phyloP scores from a whole-genome alignment of 1,140 invertebrate species.

The Polypedilum vanderplanki region DNA sequence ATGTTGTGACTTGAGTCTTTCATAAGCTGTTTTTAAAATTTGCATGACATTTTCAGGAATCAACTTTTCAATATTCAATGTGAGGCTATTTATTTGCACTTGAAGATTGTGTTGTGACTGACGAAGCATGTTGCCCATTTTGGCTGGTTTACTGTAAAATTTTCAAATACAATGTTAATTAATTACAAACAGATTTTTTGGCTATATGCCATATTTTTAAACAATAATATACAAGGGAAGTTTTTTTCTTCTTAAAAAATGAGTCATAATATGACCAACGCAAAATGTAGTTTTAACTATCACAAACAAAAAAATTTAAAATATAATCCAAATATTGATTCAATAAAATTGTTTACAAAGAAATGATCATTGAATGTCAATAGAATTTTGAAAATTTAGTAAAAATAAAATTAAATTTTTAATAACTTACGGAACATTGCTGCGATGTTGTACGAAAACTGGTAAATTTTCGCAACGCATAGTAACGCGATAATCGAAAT shows the following conservation, averaged over 20 bases:
- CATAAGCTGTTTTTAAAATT: neutral
- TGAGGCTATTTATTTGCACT: constrained; percentile 26
- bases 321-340: too few relatives aligned
- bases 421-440: constrained; percentile 20
- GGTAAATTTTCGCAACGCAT: constrained; percentile 43
- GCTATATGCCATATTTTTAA: neutral
- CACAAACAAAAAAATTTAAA: too few relatives aligned
- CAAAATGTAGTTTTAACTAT: too few relatives aligned
- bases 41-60: constrained; percentile 44
- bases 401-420: neutral
- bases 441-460: constrained; percentile 38
- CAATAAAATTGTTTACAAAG: too few relatives aligned
- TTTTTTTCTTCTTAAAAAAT: neutral
- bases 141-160: constrained; percentile 32
- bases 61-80: constrained; percentile 39
- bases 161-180: constrained; percentile 18
- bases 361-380: too few relatives aligned
- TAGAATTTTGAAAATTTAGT: too few relatives aligned
- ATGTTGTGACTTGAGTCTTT: neutral
- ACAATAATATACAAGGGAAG: too few relatives aligned
- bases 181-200: neutral
- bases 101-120: constrained; percentile 6
- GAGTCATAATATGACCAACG: neutral
- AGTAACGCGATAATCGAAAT: constrained; percentile 44
- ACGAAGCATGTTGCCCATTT: constrained; percentile 30